phyloP scores from a whole-genome alignment of 2,797 vertebrate genomes.

The Macropus fuliginosus region DNA sequence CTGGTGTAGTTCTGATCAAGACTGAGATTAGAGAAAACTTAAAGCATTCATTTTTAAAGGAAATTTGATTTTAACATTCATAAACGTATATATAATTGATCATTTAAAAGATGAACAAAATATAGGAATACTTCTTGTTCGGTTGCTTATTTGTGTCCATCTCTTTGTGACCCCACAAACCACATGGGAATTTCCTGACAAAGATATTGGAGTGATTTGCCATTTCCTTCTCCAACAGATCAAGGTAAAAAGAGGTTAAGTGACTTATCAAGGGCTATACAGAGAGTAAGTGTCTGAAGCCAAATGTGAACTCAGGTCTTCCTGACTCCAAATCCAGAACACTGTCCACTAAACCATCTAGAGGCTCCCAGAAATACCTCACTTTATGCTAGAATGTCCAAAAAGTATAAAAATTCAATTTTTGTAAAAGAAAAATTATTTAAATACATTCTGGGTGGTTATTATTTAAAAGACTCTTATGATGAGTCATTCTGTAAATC shows the following conservation, averaged over 20 bases:
- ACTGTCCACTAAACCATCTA: background rate
- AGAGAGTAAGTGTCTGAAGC: background rate
- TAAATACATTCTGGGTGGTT: background rate
- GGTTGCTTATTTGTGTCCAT: background rate
- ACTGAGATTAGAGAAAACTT: background rate
- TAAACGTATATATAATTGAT: background rate
- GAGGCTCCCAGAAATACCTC: background rate
- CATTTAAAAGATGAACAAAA: background rate
- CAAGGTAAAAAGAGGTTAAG: background rate
- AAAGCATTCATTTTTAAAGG: slow-evolving; percentile 11
- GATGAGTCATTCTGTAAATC: background rate
- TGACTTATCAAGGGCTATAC: background rate
- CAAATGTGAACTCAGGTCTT: background rate
- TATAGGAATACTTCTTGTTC: background rate
- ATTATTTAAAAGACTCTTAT: background rate
- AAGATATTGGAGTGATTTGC: background rate
- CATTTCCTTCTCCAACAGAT: background rate
- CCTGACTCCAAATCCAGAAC: background rate
- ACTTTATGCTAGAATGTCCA: background rate
- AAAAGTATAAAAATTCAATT: background rate
- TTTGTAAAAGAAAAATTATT: background rate
- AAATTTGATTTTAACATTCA: slow-evolving; percentile 19
- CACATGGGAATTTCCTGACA: background rate
- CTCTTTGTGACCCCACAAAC: background rate
- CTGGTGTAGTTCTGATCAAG: background rate